phyloP scores from a whole-genome alignment of 2,888 invertebrate genomes.

The Cremastinae sp. region DNA sequence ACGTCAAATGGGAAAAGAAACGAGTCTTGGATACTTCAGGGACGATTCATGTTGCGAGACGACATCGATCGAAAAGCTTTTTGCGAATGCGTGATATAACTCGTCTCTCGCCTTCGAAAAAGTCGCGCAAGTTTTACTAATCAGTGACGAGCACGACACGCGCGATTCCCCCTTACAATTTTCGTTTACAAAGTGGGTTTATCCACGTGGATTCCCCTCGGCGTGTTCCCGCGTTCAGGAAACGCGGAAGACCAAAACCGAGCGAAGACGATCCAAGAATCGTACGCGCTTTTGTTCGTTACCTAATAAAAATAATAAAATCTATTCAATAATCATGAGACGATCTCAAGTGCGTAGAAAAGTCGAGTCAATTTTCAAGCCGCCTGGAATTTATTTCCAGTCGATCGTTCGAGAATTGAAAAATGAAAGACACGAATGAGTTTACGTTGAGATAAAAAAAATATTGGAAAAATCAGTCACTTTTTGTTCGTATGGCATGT shows the following conservation, averaged over 20 bases:
- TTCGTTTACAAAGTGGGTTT: background rate
- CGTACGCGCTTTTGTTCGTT: constrained; percentile 6
- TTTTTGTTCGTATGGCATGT: too few relatives aligned
- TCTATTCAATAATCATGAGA: background rate
- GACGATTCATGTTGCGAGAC: constrained; percentile 25
- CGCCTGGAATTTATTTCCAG: too few relatives aligned
- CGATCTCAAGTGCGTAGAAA: too few relatives aligned
- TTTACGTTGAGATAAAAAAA: too few relatives aligned
- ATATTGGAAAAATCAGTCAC: too few relatives aligned
- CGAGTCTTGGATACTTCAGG: constrained; percentile 28
- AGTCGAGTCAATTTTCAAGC: too few relatives aligned
- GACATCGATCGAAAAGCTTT: constrained; percentile 63
- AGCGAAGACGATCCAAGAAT: constrained; percentile 10
- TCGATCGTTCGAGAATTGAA: too few relatives aligned
- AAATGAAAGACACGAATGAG: too few relatives aligned
- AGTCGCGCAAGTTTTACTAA: constrained; percentile 60
- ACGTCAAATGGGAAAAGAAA: constrained; percentile 41
- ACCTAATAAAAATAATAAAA: constrained; percentile 10
- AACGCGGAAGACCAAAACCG: constrained; percentile 44
- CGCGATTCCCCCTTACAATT: constrained; percentile 15
- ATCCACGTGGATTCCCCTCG: background rate
- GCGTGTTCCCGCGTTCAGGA: constrained; percentile 14
- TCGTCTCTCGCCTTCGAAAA: constrained; percentile 65
- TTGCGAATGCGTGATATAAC: constrained; percentile 66
- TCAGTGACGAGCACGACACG: constrained; percentile 30